Evolutionary conservation across 1,140 invertebrate species (phyloP).

Genomic region (Eueides isabella): DNA sequence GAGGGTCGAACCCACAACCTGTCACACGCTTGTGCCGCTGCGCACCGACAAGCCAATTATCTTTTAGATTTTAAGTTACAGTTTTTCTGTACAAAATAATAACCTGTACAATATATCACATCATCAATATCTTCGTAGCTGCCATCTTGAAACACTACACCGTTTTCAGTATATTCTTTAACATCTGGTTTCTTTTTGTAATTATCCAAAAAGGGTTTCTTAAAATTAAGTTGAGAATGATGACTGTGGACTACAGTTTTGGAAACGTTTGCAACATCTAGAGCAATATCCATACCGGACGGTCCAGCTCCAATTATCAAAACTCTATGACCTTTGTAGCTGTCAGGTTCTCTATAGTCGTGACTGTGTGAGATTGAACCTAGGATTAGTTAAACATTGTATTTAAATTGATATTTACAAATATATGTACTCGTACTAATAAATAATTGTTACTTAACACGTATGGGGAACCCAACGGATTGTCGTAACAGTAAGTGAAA

Average conservation of each 20-base stretch:
- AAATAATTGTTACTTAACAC: no score
- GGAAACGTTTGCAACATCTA: constrained; percentile 87
- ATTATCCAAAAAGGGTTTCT: constrained; percentile 85
- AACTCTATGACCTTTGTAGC: constrained; percentile 86
- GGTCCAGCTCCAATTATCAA: constrained; percentile 92
- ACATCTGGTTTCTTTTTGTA: constrained; percentile 86
- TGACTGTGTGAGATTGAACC: constrained; percentile 89
- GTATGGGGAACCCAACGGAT: no score
- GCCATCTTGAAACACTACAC: constrained; percentile 85
- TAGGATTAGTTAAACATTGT: constrained; percentile 39
- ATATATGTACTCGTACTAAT: not conserved
- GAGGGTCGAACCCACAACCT: no score
- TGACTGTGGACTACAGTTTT: constrained; percentile 87
- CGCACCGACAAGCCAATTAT: no score
- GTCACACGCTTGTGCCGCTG: no score
- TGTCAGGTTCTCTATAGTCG: constrained; percentile 89
- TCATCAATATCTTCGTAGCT: constrained; percentile 85
- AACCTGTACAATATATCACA: constrained; percentile 92
- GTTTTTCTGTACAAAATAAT: not conserved
- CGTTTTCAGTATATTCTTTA: constrained; percentile 82
- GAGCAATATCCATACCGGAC: constrained; percentile 91
- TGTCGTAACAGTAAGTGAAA: no score
- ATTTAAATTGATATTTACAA: not conserved
- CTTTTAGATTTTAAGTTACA: no score
- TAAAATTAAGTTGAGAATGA: constrained; percentile 78